A percentile compares a stretch with the other conserved stretches of the same genome.
Evolutionary conservation across 2,888 invertebrate species (phyloP).

Genomic region (Melanchra persicariae): DNA sequence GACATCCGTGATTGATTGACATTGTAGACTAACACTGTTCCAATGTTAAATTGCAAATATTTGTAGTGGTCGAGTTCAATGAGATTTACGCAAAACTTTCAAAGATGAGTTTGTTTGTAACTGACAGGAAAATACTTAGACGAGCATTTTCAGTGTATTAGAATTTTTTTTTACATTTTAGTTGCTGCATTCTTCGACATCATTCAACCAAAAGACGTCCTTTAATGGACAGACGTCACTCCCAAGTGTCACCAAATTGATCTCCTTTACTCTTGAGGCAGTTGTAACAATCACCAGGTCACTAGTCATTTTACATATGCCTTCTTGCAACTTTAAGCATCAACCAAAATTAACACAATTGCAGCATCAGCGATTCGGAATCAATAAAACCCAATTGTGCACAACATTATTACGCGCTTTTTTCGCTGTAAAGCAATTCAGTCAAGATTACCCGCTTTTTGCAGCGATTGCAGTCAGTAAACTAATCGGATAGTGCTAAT

Average conservation of each 20-base stretch:
- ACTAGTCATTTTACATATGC: no score
- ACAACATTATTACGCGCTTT: constrained; percentile 30
- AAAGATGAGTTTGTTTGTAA: no score
- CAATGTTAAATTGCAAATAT: neutral
- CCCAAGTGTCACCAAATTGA: neutral
- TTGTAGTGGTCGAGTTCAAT: neutral
- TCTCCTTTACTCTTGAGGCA: neutral
- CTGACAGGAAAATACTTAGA: no score
- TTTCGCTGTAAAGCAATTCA: constrained; percentile 36
- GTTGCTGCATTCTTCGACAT: neutral
- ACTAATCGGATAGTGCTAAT: constrained; percentile 55
- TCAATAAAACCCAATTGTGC: constrained; percentile 9
- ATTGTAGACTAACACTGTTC: neutral
- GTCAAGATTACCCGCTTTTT: constrained; percentile 51
- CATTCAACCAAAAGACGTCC: no score
- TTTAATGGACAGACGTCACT: neutral
- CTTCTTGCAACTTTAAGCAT: neutral
- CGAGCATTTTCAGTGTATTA: no score
- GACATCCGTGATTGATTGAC: constrained; percentile 43
- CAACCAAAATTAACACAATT: neutral
- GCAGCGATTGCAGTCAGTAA: constrained; percentile 44
- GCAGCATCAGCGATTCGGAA: neutral
- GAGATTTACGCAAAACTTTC: neutral
- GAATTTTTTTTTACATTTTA: neutral
- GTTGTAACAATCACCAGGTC: no score